Conservation (phyloP, 2,797 vertebrate species). For the Astyanax mexicanus region DNA sequence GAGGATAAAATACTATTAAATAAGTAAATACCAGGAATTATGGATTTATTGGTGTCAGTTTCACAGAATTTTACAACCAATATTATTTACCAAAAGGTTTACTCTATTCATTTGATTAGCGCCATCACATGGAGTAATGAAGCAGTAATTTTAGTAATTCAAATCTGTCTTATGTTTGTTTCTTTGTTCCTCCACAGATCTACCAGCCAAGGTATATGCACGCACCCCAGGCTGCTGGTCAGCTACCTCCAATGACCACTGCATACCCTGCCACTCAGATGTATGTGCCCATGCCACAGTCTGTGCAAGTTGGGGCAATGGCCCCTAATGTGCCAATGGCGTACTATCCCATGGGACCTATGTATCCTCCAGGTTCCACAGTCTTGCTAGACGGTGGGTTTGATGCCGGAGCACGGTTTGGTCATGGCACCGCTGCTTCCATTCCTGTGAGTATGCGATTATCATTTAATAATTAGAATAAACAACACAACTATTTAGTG, state of each 20-base stretch:
- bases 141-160: too few relatives aligned
- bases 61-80: too few relatives aligned
- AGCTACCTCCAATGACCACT: slow-evolving; percentile 90
- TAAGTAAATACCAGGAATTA: too few relatives aligned
- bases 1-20: too few relatives aligned
- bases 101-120: too few relatives aligned
- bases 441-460: slow-evolving; percentile 89
- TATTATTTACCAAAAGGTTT: too few relatives aligned
- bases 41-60: too few relatives aligned
- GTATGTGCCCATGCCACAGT: slow-evolving; percentile 91
- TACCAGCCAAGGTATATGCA: slow-evolving; percentile 95
- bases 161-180: neutral
- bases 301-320: slow-evolving; percentile 85
- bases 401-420: slow-evolving; percentile 92
- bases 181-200: slow-evolving; percentile 78
- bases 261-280: slow-evolving; percentile 89
- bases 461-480: too few relatives aligned
- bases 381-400: slow-evolving; percentile 90
- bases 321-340: slow-evolving; percentile 92
- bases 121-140: too few relatives aligned
- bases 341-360: slow-evolving; percentile 90
- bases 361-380: slow-evolving; percentile 89
- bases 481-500: too few relatives aligned
- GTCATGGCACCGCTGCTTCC: slow-evolving; percentile 80
- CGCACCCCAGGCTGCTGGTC: slow-evolving; percentile 83